Evolutionary conservation across 2,797 vertebrate species (phyloP), one percentile per base, ranked within the genome.

Genomic region (Triplophysa bombifrons): DNA sequence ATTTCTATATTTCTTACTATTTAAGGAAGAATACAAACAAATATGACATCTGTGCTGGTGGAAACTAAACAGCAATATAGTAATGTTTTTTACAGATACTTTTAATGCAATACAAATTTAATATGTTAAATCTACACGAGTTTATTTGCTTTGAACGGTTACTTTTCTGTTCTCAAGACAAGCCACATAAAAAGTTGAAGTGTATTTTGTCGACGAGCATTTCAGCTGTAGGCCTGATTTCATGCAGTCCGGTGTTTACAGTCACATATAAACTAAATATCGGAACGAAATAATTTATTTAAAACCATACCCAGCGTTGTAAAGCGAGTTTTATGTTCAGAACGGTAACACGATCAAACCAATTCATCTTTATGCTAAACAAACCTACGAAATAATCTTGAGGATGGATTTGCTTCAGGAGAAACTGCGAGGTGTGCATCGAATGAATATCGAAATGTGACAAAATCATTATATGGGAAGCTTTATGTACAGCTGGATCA

Each of bases 401-500:
- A 51, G 17, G 44, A 27, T 13, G 34, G 25, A 13, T 25, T 55
- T 67, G 53, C 13, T 68, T 12, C 30, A 48, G 10, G 55, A 48
- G 25, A 41, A 20, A 70, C 38, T 0, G 50, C 48, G 44, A 25
- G 53, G 34, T n/a, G 22, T 60, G 22, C 4, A 14, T 60, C 12
- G 50, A 51, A 76, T 25, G 48, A 27, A 14, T 17, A 27, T 63
- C 51, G 17, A 70, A 25, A 34, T 56, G 44, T 14, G 66, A 17
- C 4, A 13, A 25, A 61, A 61, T 48, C 46, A 48, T 13, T 25
- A 19, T 34, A 20, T 55, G 11, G 30, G 8, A 13, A 55, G 25
- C 46, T 58, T 58, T 60, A 30, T 14, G 3, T 27, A 30, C 27
- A 63, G 58, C 70, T 60, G 79, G 55, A 66, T 74, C 58, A 72